These are phyloP conservation scores for Parazoanthus darwini DNA, from an alignment of 92 coral and sea anemone species.

Conservation along the genomic window DNA sequence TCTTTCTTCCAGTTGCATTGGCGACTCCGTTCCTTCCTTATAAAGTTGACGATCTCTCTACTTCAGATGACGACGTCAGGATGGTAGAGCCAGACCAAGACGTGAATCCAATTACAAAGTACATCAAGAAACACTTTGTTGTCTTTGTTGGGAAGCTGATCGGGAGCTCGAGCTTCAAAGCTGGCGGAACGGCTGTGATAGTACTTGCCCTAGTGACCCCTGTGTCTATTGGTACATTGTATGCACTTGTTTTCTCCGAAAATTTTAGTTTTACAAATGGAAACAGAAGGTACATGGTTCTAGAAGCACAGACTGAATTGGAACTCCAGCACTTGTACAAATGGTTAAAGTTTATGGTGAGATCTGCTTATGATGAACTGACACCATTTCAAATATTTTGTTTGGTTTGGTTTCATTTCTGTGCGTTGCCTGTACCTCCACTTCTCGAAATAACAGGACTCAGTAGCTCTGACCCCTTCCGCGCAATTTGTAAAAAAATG, in stretches of 20 bases:
- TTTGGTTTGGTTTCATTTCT: not conserved
- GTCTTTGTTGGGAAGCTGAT: not conserved
- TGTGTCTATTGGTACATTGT: not conserved
- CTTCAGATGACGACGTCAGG: not conserved
- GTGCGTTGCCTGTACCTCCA: not conserved
- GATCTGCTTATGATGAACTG: too few relatives aligned
- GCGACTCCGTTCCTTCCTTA: not conserved
- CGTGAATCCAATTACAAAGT: not conserved
- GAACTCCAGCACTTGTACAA: too few relatives aligned
- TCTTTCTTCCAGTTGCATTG: not conserved
- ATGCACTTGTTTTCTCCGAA: not conserved
- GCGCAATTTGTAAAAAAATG: too few relatives aligned
- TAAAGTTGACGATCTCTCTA: not conserved
- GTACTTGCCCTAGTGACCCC: not conserved
- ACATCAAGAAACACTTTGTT: not conserved
- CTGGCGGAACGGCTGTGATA: not conserved
- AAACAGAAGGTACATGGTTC: not conserved
- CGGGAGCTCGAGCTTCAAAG: not conserved
- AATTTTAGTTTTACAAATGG: too few relatives aligned
- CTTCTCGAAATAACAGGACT: not conserved
- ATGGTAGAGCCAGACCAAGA: constrained; percentile 3
- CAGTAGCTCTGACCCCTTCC: too few relatives aligned
- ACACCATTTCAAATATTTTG: not conserved
- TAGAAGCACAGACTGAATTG: too few relatives aligned
- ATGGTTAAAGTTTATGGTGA: too few relatives aligned